Conservation (phyloP, 2,113 vertebrate genomes). For the Syngnathus scovelli region DNA sequence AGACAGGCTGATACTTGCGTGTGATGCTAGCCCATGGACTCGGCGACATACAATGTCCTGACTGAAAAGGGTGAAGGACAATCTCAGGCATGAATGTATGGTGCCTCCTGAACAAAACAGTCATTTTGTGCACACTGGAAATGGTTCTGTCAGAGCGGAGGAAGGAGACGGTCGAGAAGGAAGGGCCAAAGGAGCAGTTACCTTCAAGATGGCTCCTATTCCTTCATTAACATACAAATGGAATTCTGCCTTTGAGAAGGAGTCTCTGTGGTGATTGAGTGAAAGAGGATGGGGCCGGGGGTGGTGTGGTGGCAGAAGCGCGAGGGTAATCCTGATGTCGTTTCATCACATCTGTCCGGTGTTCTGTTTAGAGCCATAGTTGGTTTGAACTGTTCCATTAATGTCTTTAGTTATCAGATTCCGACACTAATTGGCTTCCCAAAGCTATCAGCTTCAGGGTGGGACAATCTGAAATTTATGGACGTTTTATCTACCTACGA, state of each 20-base stretch:
- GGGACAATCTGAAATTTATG: constrained; percentile 55
- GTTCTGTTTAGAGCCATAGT: constrained; percentile 58
- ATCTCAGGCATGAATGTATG: neutral
- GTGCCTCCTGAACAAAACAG: neutral
- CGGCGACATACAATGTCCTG: neutral
- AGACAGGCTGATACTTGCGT: neutral
- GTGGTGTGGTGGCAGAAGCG: constrained; percentile 30
- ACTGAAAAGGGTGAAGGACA: constrained; percentile 1
- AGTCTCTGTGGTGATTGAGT: constrained; percentile 65
- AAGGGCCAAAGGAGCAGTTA: constrained; percentile 18
- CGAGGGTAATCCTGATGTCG: constrained; percentile 51
- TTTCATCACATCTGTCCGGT: constrained; percentile 65
- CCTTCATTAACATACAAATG: constrained; percentile 77
- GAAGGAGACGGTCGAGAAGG: constrained; percentile 2
- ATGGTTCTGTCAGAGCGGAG: constrained; percentile 16
- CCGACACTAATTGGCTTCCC: constrained; percentile 66
- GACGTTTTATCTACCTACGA: constrained; percentile 41
- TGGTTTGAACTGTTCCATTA: constrained; percentile 61
- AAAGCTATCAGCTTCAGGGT: constrained; percentile 54
- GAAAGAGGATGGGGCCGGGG: constrained; percentile 28
- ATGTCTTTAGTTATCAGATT: constrained; percentile 62
- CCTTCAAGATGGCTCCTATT: constrained; percentile 55
- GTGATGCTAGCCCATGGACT: constrained; percentile 3
- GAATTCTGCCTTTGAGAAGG: constrained; percentile 69
- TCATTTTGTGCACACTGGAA: neutral